A percentile compares a stretch with the other conserved stretches of the same genome.
phyloP scores from a whole-genome alignment of 1,140 invertebrate species.

The Macrotrachela quadricornifera region DNA sequence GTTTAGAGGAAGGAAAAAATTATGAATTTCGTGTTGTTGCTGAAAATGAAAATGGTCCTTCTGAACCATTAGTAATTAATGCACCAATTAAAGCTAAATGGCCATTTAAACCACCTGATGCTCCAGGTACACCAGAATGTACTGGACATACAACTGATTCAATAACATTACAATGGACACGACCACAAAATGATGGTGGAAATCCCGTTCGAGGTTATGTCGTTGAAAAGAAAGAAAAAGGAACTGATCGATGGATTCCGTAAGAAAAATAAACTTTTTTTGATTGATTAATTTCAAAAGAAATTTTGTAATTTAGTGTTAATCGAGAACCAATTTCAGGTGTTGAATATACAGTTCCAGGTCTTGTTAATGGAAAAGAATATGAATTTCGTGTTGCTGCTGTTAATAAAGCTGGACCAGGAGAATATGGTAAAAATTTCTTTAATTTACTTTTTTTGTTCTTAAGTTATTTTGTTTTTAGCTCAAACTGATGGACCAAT shows the following conservation, averaged over 20 bases:
- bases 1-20: constrained; percentile 62
- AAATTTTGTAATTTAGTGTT: constrained; percentile 11
- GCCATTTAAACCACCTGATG: constrained; percentile 77
- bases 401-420: constrained; percentile 80
- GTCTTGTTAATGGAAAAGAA: constrained; percentile 73
- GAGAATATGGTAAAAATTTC: constrained; percentile 54
- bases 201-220: constrained; percentile 58
- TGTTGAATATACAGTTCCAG: constrained; percentile 49
- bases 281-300: too few species aligned
- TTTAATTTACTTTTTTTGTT: constrained; percentile 28
- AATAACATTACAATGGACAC: constrained; percentile 74
- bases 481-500: constrained; percentile 67
- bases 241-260: constrained; percentile 32
- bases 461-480: constrained; percentile 61
- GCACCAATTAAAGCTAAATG: constrained; percentile 76
- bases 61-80: constrained; percentile 62
- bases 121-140: constrained; percentile 61
- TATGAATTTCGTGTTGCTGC: constrained; percentile 92
- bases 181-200: constrained; percentile 66
- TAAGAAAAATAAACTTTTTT: constrained; percentile 46
- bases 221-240: constrained; percentile 66
- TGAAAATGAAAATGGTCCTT: constrained; percentile 83
- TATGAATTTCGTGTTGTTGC: constrained; percentile 95
- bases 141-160: constrained; percentile 72
- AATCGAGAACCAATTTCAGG: background rate